Percentiles rank a stretch among this genome's conserved stretches.
phyloP scores from a whole-genome alignment of 2,888 invertebrate species.

The Cinara cedri region DNA sequence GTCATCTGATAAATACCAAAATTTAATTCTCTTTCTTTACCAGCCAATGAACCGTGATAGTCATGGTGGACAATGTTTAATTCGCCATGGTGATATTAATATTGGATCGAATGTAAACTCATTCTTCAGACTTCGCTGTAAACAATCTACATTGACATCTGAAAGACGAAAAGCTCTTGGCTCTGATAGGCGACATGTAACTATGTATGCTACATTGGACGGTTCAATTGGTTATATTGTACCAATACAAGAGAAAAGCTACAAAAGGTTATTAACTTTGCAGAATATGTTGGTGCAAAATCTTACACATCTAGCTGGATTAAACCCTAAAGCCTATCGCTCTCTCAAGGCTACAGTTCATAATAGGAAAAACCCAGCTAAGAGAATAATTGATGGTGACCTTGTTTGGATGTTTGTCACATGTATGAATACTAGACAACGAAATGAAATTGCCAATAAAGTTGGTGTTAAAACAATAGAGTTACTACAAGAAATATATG shows the following conservation, averaged over 20 bases:
- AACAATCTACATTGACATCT: constrained; percentile 69
- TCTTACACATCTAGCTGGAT: constrained; percentile 86
- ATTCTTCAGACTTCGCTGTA: constrained; percentile 85
- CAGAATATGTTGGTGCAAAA: constrained; percentile 92
- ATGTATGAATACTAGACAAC: constrained; percentile 79
- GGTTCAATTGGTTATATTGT: constrained; percentile 91
- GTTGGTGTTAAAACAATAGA: constrained; percentile 94
- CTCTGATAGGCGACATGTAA: constrained; percentile 81
- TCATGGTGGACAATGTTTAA: constrained; percentile 87
- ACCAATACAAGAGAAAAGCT: constrained; percentile 92
- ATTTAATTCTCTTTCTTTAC: constrained; percentile 91
- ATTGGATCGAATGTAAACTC: constrained; percentile 85
- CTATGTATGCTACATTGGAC: constrained; percentile 89
- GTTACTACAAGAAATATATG: constrained; percentile 85
- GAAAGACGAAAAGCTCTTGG: constrained; percentile 67
- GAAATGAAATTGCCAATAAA: constrained; percentile 89
- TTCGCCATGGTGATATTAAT: constrained; percentile 93
- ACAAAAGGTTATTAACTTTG: constrained; percentile 90
- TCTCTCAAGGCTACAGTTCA: constrained; percentile 63
- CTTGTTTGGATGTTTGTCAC: constrained; percentile 80
- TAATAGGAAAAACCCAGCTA: constrained; percentile 73
- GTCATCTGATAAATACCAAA: constrained; percentile 88
- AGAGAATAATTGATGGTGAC: constrained; percentile 94
- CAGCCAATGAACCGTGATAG: constrained; percentile 94
- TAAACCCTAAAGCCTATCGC: constrained; percentile 83